These are phyloP conservation scores for Embidobia sp. DNA, from an alignment of 2,888 invertebrate genomes.

Conservation along the genomic window DNA sequence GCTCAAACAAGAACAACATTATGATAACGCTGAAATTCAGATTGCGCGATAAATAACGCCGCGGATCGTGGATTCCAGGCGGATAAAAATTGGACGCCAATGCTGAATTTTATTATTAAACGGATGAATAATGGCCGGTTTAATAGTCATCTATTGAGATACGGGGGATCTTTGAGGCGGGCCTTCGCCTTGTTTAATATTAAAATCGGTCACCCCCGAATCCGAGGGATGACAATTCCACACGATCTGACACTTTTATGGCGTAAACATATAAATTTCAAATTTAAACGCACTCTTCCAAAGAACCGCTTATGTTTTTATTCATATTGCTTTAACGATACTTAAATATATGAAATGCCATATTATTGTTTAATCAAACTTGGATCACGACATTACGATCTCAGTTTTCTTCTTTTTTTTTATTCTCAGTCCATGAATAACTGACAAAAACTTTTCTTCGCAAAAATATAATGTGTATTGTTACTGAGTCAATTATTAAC, in stretches of 20 bases:
- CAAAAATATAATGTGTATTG: no score
- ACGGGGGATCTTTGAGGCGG: constrained; percentile 44
- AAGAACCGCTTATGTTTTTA: constrained; percentile 41
- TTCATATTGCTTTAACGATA: constrained; percentile 27
- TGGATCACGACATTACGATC: no score
- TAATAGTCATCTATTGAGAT: constrained; percentile 59
- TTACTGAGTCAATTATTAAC: no score
- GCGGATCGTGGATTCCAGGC: constrained; percentile 15
- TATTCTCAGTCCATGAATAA: no score
- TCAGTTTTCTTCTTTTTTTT: no score
- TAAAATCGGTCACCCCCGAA: constrained; percentile 54
- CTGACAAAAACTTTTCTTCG: no score
- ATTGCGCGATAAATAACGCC: constrained; percentile 49
- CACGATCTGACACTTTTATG: constrained; percentile 56
- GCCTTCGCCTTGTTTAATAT: constrained; percentile 59
- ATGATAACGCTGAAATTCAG: constrained; percentile 29
- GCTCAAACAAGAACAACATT: constrained; percentile 26
- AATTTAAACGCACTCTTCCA: constrained; percentile 41
- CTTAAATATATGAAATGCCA: no score
- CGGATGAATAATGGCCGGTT: constrained; percentile 61
- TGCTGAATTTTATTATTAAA: constrained; percentile 60
- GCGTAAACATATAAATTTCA: constrained; percentile 61
- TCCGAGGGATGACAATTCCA: constrained; percentile 58
- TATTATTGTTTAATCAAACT: no score
- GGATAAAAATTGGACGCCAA: constrained; percentile 51